phyloP scores from a whole-genome alignment of 1,140 invertebrate genomes.

The Aphelenchoides besseyi region DNA sequence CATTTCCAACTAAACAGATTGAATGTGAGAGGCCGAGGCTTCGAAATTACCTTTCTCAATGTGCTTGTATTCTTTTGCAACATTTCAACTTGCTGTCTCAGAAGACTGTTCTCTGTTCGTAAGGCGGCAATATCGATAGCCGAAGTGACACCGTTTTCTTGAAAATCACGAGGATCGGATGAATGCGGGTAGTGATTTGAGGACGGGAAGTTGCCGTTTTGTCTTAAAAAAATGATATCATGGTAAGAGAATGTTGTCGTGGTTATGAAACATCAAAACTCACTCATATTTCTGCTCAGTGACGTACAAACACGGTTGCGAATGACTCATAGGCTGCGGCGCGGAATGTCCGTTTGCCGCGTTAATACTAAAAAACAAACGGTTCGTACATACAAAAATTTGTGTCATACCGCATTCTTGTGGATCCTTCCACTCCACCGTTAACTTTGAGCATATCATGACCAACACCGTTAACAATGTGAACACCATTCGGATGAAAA shows the following conservation, averaged over 20 bases:
- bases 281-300: conserved; percentile 24
- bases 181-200: conserved; percentile 29
- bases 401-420: conserved; percentile 3
- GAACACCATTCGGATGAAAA: neutral
- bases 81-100: conserved; percentile 80
- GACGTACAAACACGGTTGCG: conserved; percentile 21
- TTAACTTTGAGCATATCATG: neutral
- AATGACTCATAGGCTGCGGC: conserved; percentile 15
- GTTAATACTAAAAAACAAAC: neutral
- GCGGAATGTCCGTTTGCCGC: neutral
- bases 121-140: neutral
- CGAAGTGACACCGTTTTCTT: conserved; percentile 19
- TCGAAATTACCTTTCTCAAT: conserved; percentile 24
- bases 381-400: neutral
- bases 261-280: no score
- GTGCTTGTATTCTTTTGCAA: conserved; percentile 73
- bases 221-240: conserved; percentile 26
- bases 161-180: conserved; percentile 29
- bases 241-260: neutral
- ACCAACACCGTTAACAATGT: neutral
- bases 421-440: conserved; percentile 11
- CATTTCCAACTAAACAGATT: conserved; percentile 33
- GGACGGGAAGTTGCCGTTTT: conserved; percentile 21
- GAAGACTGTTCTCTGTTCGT: conserved; percentile 17
- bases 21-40: neutral